Percentiles rank a stretch among this genome's conserved stretches.
These are phyloP conservation scores for Campoletis raptor DNA, from an alignment of 2,888 invertebrate species.

Conservation along the genomic window DNA sequence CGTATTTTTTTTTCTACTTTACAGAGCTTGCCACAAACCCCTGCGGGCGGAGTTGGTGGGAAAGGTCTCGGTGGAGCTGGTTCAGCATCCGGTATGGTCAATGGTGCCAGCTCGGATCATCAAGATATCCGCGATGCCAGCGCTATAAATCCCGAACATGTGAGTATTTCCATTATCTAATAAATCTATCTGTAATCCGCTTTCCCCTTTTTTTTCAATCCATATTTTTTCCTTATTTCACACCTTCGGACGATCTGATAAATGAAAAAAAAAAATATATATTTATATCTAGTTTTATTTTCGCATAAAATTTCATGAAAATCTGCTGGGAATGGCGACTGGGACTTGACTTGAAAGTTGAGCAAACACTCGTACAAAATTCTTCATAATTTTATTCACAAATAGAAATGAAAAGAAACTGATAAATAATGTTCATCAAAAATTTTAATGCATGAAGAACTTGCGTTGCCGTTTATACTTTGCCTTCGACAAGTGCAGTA, in stretches of 20 bases:
- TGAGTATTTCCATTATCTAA: conserved; percentile 73
- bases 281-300: background rate
- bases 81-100: conserved; percentile 79
- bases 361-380: background rate
- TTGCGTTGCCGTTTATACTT: background rate
- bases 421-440: background rate
- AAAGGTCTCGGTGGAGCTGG: conserved; percentile 79
- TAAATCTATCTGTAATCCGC: conserved; percentile 9
- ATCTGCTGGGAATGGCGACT: no score
- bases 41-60: conserved; percentile 84
- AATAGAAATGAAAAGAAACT: background rate
- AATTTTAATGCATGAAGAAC: background rate
- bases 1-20: conserved; percentile 71
- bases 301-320: background rate
- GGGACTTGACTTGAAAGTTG: no score
- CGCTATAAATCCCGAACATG: conserved; percentile 83
- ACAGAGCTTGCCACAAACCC: conserved; percentile 88
- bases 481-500: background rate
- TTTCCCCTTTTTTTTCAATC: background rate
- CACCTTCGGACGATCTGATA: background rate
- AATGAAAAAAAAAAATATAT: background rate
- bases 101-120: conserved; percentile 81
- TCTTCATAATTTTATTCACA: no score
- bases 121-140: conserved; percentile 82
- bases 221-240: background rate